phyloP scores from a whole-genome alignment of 2,797 vertebrate species.

The Coregonus suidteri region DNA sequence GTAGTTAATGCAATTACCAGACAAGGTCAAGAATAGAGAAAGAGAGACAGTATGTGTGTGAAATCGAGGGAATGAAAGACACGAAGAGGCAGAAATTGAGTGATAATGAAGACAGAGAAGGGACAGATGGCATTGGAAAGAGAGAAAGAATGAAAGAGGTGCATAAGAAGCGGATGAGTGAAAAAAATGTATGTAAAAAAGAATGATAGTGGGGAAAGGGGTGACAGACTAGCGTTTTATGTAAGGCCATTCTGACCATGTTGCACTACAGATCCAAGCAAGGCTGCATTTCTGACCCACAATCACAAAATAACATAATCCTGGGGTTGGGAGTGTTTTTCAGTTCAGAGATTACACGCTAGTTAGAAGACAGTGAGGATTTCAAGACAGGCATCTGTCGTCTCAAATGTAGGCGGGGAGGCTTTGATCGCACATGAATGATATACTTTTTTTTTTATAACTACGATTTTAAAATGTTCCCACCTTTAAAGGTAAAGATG shows the following conservation, averaged over 20 bases:
- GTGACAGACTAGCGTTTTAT: not conserved
- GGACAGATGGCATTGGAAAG: too few relatives aligned
- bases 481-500: not conserved
- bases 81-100: too few relatives aligned
- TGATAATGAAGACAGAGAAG: too few relatives aligned
- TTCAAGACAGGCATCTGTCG: not conserved
- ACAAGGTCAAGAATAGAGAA: constrained; percentile 51
- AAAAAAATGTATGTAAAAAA: too few relatives aligned
- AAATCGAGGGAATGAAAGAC: not conserved
- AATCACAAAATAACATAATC: not conserved
- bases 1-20: constrained; percentile 59
- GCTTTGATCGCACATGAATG: not conserved
- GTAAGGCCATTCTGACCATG: not conserved
- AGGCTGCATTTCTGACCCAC: not conserved
- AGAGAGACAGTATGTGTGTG: constrained; percentile 33
- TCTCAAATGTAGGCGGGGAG: too few relatives aligned
- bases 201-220: too few relatives aligned
- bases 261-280: not conserved
- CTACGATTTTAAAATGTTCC: not conserved
- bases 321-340: not conserved
- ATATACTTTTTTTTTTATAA: not conserved
- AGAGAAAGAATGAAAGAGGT: too few relatives aligned
- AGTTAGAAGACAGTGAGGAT: not conserved
- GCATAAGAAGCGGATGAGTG: too few relatives aligned
- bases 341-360: not conserved